A percentile compares a stretch with the other conserved stretches of the same genome.
Conservation (phyloP, 2,113 vertebrate species). For the Myotis yumanensis region DNA sequence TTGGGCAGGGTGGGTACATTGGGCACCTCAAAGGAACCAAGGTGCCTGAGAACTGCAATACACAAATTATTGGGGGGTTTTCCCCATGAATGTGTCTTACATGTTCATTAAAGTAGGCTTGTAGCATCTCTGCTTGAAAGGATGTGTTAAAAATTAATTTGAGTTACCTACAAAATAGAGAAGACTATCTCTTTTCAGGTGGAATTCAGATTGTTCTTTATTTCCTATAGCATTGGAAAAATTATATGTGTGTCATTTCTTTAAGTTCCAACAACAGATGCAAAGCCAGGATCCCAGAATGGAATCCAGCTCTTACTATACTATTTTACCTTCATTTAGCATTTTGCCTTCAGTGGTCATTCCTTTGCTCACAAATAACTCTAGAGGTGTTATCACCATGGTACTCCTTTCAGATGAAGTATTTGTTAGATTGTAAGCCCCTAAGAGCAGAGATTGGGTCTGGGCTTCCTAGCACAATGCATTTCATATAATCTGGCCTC, state of each 20-base stretch:
- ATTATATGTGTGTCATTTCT: neutral
- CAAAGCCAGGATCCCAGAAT: constrained; percentile 51
- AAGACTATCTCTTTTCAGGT: constrained; percentile 28
- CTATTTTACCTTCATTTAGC: neutral
- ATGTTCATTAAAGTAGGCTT: neutral
- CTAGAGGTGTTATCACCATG: neutral
- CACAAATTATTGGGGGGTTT: neutral
- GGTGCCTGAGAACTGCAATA: neutral
- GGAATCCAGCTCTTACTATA: neutral
- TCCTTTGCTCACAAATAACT: constrained; percentile 39
- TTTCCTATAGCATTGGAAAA: constrained; percentile 23
- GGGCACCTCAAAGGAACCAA: neutral
- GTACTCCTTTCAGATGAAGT: neutral
- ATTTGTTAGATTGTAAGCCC: neutral
- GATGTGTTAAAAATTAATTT: neutral
- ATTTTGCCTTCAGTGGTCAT: neutral
- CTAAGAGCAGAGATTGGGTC: neutral
- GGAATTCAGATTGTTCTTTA: constrained; percentile 28
- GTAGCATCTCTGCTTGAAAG: constrained; percentile 22
- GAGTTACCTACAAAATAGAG: neutral
- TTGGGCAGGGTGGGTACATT: neutral
- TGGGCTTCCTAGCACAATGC: neutral
- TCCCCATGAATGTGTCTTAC: neutral
- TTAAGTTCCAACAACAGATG: neutral
- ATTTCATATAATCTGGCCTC: neutral